Conservation (phyloP, 2,113 vertebrate genomes). For the Rhizomys pruinosus region DNA sequence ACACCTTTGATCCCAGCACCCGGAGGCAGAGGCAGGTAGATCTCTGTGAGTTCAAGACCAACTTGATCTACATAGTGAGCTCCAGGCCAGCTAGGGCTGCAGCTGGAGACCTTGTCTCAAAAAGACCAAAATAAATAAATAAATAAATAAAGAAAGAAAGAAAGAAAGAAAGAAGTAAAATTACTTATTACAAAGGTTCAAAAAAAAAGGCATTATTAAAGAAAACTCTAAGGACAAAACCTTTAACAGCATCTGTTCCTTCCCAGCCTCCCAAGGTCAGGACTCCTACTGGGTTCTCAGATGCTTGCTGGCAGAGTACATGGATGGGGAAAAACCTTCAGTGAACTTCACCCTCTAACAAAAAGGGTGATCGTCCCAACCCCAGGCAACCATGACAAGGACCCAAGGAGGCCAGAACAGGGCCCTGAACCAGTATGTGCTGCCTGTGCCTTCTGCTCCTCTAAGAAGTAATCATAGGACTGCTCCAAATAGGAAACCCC, state of each 20-base stretch:
- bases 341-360: background rate
- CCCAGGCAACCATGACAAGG: background rate
- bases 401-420: background rate
- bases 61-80: too few species aligned
- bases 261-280: slow-evolving; percentile 61
- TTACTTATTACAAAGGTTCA: background rate
- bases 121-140: too few species aligned
- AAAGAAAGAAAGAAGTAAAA: too few species aligned
- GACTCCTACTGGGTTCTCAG: background rate
- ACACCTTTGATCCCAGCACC: too few species aligned
- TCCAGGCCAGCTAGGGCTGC: too few species aligned
- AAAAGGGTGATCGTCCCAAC: background rate
- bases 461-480: background rate
- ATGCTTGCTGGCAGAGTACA: too few species aligned
- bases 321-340: background rate
- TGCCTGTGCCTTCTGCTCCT: background rate
- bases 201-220: background rate
- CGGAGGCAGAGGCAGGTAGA: too few species aligned
- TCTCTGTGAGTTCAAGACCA: too few species aligned
- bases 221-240: slow-evolving; percentile 17
- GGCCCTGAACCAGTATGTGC: background rate
- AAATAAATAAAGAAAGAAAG: too few species aligned
- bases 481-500: background rate
- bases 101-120: too few species aligned
- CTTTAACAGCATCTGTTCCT: background rate